A percentile compares a stretch with the other conserved stretches of the same genome.
Conservation (phyloP, 1,140 invertebrate genomes). For the Eciton burchellii region DNA sequence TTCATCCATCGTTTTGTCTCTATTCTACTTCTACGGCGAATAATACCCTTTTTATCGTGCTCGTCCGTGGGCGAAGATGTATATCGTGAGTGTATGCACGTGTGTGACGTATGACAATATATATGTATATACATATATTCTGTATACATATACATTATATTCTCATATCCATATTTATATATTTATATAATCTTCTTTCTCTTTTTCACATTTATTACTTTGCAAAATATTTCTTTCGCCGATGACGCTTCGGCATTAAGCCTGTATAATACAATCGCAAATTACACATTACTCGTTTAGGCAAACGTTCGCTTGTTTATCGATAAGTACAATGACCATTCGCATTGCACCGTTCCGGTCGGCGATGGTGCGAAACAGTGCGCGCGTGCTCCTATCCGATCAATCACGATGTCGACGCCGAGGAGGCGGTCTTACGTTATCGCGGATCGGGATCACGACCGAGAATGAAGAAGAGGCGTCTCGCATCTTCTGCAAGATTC, state of each 20-base stretch:
- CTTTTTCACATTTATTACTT: conserved; percentile 78
- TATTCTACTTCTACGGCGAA: conserved; percentile 72
- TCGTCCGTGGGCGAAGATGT: conserved; percentile 63
- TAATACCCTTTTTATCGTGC: conserved; percentile 75
- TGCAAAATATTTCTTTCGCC: conserved; percentile 81
- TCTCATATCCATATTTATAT: conserved; percentile 76
- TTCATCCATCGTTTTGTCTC: conserved; percentile 65
- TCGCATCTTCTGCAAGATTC: neutral
- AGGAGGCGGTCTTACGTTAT: conserved; percentile 34
- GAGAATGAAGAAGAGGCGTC: neutral
- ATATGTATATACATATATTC: conserved; percentile 61
- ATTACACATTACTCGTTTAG: conserved; percentile 73
- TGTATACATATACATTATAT: conserved; percentile 76
- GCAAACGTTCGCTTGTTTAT: conserved; percentile 67
- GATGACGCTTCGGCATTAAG: conserved; percentile 75
- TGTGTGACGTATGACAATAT: conserved; percentile 47
- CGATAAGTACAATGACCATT: conserved; percentile 75
- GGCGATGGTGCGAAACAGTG: conserved; percentile 5
- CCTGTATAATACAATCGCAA: conserved; percentile 80
- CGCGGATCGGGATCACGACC: conserved; percentile 7
- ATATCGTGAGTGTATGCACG: conserved; percentile 56
- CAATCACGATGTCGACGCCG: conserved; percentile 26
- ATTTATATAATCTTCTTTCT: conserved; percentile 67
- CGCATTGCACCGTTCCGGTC: conserved; percentile 33
- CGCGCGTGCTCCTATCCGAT: conserved; percentile 25